Conservation (phyloP, 2,113 vertebrate species). For the Mus musculus region GRCm39 chr1:158391001-158391500, state of each 20-base stretch:
- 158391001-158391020: not conserved
- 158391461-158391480: constrained; percentile 28
- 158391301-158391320: not conserved
- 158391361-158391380: not conserved
- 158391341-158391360: not conserved
- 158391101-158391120: not conserved
- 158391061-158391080: not conserved
- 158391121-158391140: not conserved
- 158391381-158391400: not conserved
- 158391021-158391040: not conserved
- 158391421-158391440: not conserved
- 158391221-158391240: not conserved
- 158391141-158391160: not conserved
- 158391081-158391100: not conserved
- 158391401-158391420: not conserved
- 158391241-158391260: not conserved
- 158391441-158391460: not conserved
- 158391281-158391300: not conserved
- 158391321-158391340: not conserved
- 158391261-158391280: fast-evolving
- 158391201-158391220: not conserved
- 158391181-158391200: not conserved
- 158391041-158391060: not conserved
- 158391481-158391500: constrained; percentile 39
- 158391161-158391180: fast-evolving